Conservation (phyloP, 2,888 invertebrate genomes). For the Entomobrya multifasciata region DNA sequence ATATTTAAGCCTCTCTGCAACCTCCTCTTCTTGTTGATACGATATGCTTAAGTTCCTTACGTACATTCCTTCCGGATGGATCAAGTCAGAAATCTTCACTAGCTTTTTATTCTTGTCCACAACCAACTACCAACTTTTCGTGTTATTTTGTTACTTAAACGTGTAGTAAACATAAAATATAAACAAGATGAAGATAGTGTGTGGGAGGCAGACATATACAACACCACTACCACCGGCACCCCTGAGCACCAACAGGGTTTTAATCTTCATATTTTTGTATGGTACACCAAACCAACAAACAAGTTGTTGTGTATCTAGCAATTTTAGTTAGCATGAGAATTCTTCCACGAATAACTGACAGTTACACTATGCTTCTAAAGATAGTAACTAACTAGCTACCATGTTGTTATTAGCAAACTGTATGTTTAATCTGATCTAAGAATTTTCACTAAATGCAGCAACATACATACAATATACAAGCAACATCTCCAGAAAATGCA, state of each 20-base stretch:
- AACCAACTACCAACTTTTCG: too few relatives aligned
- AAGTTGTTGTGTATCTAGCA: constrained; percentile 20
- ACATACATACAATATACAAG: background rate
- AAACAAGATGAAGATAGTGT: constrained; percentile 28
- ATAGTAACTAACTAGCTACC: background rate
- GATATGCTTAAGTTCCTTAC: background rate
- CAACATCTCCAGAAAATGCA: constrained; percentile 4
- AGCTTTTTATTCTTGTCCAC: constrained; percentile 32
- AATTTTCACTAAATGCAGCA: constrained; percentile 40
- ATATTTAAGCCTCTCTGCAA: constrained; percentile 28
- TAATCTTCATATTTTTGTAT: background rate
- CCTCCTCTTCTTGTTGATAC: too few relatives aligned
- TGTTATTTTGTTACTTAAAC: background rate
- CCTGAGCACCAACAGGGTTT: constrained; percentile 5
- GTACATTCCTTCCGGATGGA: too few relatives aligned
- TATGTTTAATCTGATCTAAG: constrained; percentile 30
- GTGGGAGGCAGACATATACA: background rate
- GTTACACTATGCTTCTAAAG: constrained; percentile 27
- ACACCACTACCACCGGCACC: background rate
- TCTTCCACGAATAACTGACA: constrained; percentile 43
- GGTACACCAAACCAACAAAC: constrained; percentile 27
- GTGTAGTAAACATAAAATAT: background rate
- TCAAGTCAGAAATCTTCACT: constrained; percentile 42
- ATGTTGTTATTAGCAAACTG: background rate
- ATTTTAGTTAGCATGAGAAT: constrained; percentile 41